Evolutionary conservation across 1,140 invertebrate genomes (phyloP).

Genomic region (Helicoverpa armigera): DNA sequence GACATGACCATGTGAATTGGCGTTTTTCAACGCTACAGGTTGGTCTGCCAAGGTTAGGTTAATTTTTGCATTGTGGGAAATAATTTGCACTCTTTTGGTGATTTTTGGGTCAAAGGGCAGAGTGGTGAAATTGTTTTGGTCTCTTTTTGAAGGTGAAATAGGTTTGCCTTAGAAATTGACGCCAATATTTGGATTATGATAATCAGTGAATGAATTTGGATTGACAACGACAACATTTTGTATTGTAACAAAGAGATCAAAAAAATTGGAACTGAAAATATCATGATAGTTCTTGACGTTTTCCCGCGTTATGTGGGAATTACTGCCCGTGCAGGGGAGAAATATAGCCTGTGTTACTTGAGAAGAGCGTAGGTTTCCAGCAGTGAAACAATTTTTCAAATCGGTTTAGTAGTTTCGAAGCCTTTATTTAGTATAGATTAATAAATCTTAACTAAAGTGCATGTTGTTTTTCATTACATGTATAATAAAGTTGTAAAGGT

Average conservation of each 20-base stretch:
- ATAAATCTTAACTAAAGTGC: not conserved
- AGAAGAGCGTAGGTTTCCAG: too few species aligned
- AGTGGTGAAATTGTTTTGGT: not conserved
- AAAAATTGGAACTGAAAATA: too few species aligned
- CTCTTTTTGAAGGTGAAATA: not conserved
- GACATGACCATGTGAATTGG: slow-evolving; percentile 24
- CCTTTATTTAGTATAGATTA: not conserved
- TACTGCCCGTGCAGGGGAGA: too few species aligned
- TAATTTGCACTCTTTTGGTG: not conserved
- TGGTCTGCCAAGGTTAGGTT: slow-evolving; percentile 12
- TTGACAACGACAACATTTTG: too few species aligned
- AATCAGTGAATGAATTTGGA: too few species aligned
- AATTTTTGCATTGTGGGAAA: slow-evolving; percentile 22
- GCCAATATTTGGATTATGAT: not conserved
- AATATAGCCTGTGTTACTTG: too few species aligned
- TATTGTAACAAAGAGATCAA: too few species aligned
- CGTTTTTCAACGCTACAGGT: not conserved
- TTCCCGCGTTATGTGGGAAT: too few species aligned
- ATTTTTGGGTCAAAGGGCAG: slow-evolving; percentile 6
- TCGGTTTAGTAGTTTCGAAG: too few species aligned
- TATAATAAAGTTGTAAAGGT: slow-evolving; percentile 1
- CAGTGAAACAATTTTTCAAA: too few species aligned
- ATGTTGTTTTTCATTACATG: not conserved
- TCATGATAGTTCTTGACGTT: too few species aligned
- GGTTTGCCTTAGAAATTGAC: not conserved